Evolutionary conservation across 2,888 invertebrate genomes (phyloP).

Genomic region (Lepidonotus clava): DNA sequence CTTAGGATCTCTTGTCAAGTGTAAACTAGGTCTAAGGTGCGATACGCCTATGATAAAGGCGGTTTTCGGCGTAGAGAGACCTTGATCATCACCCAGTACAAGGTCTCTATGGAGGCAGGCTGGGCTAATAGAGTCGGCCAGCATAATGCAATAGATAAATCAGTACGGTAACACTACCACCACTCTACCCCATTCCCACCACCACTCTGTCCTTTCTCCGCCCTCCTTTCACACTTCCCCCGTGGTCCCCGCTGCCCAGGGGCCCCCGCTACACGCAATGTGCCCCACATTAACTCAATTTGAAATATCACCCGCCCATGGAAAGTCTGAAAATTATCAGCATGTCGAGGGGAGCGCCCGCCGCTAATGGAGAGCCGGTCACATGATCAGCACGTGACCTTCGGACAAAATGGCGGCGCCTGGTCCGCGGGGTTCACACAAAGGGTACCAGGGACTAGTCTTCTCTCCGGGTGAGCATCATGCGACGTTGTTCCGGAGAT

Average conservation of each 20-base stretch:
- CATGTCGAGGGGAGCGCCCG: background rate
- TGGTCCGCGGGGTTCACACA: too few species aligned
- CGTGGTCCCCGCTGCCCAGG: too few species aligned
- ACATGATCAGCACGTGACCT: slow-evolving; percentile 5
- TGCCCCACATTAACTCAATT: background rate
- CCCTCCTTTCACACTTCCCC: background rate
- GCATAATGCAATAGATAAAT: background rate
- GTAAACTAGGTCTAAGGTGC: too few species aligned
- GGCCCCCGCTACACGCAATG: too few species aligned
- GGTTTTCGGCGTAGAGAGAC: background rate
- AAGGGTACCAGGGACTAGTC: background rate
- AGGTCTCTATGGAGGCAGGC: background rate
- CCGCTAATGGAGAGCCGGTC: background rate
- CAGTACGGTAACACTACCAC: background rate
- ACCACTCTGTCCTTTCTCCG: background rate
- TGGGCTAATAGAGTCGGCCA: background rate
- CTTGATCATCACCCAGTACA: background rate
- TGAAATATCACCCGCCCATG: background rate
- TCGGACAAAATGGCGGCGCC: too few species aligned
- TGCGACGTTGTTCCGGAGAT: background rate
- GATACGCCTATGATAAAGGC: background rate
- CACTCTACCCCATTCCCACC: background rate
- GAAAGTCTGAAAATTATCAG: slow-evolving; percentile 4
- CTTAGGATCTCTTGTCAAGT: too few species aligned
- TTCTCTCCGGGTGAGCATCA: background rate